Evolutionary conservation across 2,797 vertebrate species (phyloP).

Genomic region (Tangara arthus): DNA sequence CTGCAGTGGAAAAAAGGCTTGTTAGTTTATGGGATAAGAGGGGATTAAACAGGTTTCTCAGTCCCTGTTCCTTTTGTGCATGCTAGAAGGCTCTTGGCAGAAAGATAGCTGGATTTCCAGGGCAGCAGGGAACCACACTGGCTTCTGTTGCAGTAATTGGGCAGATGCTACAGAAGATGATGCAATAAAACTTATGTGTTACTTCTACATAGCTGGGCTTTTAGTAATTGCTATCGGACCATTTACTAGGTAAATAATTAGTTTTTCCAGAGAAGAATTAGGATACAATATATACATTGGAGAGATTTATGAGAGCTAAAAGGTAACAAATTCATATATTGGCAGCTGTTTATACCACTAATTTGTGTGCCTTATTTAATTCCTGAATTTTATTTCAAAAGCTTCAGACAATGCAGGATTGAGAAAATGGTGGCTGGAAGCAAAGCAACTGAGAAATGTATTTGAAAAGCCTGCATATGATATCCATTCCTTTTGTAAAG

Average conservation of each 20-base stretch:
- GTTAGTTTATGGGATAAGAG: conserved; percentile 14
- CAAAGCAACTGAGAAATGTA: conserved; percentile 3
- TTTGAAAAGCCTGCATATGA: conserved; percentile 45
- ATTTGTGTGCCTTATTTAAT: conserved; percentile 17
- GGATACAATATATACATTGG: neutral
- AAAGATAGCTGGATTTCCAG: conserved; percentile 6
- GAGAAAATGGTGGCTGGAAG: conserved; percentile 32
- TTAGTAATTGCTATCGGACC: neutral
- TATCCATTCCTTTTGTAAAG: conserved; percentile 48
- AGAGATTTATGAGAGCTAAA: conserved; percentile 3
- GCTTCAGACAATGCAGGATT: conserved; percentile 22
- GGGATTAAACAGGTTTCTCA: neutral
- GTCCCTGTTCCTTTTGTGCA: neutral
- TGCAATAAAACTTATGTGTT: neutral
- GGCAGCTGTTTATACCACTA: neutral
- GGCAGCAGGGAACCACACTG: neutral
- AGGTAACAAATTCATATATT: neutral
- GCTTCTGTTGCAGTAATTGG: neutral
- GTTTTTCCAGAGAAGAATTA: neutral
- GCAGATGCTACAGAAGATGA: conserved; percentile 21
- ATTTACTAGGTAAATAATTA: conserved; percentile 6
- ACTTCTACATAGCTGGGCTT: neutral
- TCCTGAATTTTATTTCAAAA: conserved; percentile 57
- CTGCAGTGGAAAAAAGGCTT: neutral
- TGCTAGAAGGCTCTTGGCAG: neutral